Evolutionary conservation across 2,113 vertebrate genomes (phyloP), one percentile per base, ranked within the genome.

Genomic region (Scartelaos histophorus): DNA sequence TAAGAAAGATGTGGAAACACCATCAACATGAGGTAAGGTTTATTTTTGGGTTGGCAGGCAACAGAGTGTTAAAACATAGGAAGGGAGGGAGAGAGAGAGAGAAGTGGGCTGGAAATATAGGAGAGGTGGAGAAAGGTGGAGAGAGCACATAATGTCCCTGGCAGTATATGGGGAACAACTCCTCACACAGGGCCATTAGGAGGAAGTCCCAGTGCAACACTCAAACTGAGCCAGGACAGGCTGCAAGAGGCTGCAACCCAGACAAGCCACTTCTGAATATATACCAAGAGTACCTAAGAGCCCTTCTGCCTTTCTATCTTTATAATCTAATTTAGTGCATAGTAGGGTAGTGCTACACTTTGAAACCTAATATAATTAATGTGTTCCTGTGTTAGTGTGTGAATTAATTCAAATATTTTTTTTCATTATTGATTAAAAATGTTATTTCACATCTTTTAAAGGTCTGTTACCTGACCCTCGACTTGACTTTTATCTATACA

Each of bases 31-130:
- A 85, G 72, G 78, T 81, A 74, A 85, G 53, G 76, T 74, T 82
- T 92, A 91, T 92, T 93, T 91, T 73, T 73, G 85, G 85, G 81
- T 80, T 82, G 78, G 86, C 82, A 67, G 75, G 83, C 88, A 82
- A 86, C 82, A 78, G 87, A 74, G 76, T 86, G 77, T 84, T 78
- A 78, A 81, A 73, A 67, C 70, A 70, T 68, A 64, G 75, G 54
- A 66, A 25, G 58, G 56, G 56, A 56, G 54, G 16, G 47, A 13
- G 61, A n/a, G 45, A 34, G 60, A 43, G 38, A 43, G 38, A 43
- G 38, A 65, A 53, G 62, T 49, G 51, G 76, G 79, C 60, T 65
- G 16, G 71, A 53, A 58, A 46, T 54, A 64, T 38, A 35, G 38
- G 72, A 21, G 75, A 13, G 53, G 65, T 16, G 35, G 53, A 34